phyloP scores from a whole-genome alignment of 2,113 vertebrate species.

The Cavia aperea region DNA sequence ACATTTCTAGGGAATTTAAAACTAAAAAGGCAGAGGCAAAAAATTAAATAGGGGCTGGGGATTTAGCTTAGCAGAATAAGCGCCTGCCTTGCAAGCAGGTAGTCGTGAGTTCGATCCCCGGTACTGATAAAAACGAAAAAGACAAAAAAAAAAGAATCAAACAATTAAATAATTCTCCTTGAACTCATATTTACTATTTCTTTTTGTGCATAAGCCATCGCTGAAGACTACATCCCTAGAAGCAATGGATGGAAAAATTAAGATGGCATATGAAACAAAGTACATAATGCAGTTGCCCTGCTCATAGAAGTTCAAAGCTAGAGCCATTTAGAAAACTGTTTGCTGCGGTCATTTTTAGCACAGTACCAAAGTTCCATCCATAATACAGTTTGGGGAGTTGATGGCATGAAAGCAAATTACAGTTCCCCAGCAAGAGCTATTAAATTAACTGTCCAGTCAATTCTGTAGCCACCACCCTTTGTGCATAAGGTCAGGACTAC shows the following conservation, averaged over 20 bases:
- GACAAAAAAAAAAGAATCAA: too few species aligned
- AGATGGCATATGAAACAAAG: conserved; percentile 21
- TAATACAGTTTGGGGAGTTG: neutral
- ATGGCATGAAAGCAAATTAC: neutral
- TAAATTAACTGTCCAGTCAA: neutral
- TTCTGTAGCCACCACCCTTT: neutral
- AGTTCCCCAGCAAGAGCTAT: neutral
- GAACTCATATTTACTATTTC: neutral
- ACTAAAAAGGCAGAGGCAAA: neutral
- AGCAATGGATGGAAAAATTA: conserved; percentile 16
- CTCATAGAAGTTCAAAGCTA: neutral
- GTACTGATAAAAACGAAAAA: too few species aligned
- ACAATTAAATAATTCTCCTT: neutral
- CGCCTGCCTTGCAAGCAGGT: too few species aligned
- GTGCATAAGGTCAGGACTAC: neutral
- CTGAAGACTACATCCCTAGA: neutral
- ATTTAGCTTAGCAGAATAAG: too few species aligned
- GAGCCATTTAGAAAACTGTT: neutral
- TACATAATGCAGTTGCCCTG: neutral
- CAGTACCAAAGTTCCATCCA: neutral
- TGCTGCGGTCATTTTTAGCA: conserved; percentile 25
- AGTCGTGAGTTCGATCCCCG: too few species aligned
- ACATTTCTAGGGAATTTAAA: neutral
- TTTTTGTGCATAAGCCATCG: neutral
- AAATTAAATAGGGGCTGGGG: too few species aligned